These are phyloP conservation scores for Neotoxoptera formosana DNA, from an alignment of 1,140 invertebrate species.

Conservation along the genomic window DNA sequence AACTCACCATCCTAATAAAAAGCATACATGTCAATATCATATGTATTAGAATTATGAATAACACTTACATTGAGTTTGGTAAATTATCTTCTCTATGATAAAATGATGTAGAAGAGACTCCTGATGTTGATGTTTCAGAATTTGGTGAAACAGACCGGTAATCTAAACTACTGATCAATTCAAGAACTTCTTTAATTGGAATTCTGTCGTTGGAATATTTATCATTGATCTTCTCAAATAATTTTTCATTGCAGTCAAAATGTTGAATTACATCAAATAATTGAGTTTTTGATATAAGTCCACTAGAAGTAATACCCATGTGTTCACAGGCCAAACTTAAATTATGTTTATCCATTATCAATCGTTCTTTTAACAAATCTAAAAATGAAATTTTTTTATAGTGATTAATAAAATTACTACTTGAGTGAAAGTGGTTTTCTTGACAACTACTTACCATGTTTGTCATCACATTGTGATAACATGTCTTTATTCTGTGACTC, in stretches of 20 bases:
- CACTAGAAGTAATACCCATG: slow-evolving; percentile 33
- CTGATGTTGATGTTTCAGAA: slow-evolving; percentile 54
- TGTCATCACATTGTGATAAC: slow-evolving; percentile 43
- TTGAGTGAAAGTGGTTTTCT: neutral
- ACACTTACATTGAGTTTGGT: slow-evolving; percentile 45
- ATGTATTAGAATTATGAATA: neutral
- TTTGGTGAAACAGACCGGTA: slow-evolving; percentile 33
- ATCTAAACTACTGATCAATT: slow-evolving; percentile 38
- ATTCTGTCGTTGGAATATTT: slow-evolving; percentile 47
- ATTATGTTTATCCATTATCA: slow-evolving; percentile 47
- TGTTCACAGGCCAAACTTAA: slow-evolving; percentile 51
- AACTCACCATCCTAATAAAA: slow-evolving; percentile 60
- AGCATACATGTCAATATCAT: neutral
- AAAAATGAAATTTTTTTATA: neutral
- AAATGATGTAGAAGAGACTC: slow-evolving; percentile 34
- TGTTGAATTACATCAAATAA: slow-evolving; percentile 38
- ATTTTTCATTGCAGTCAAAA: slow-evolving; percentile 51
- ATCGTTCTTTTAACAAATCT: slow-evolving; percentile 39
- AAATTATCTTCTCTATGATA: slow-evolving; percentile 50
- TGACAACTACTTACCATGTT: slow-evolving; percentile 31
- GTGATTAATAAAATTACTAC: neutral
- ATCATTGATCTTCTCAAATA: slow-evolving; percentile 49
- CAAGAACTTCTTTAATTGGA: slow-evolving; percentile 46
- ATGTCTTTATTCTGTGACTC: neutral
- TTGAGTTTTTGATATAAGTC: slow-evolving; percentile 51